Evolutionary conservation across 2,113 vertebrate genomes (phyloP), one percentile per base, ranked within the genome.

Genomic region (Aplodontia rufa): DNA sequence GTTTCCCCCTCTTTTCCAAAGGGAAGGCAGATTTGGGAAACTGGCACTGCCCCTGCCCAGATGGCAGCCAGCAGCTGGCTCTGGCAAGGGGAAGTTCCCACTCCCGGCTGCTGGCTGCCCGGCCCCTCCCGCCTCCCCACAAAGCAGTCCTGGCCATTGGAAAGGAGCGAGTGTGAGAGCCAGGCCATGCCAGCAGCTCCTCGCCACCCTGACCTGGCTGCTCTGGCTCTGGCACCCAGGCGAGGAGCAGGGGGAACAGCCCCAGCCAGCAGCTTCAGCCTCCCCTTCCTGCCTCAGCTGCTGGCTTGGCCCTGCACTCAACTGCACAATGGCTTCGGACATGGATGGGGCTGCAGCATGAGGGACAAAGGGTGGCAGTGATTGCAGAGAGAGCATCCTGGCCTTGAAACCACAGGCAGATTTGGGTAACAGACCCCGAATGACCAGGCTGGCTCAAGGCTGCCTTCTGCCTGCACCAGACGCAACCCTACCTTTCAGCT

Each of bases 21-120:
- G 97, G 96, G 96, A 97, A 97, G 97, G 97, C 97, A 98, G 97
- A 98, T 98, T 97, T 98, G 97, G 97, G 96, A 78, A 96, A 80
- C 97, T 98, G 97, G 97, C 97, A 97, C 81, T 94, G 81, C 88
- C 97, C 94, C 91, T 94, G 88, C 96, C 96, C 97, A 98, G 97
- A 98, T 97, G 97, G 97, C 96, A 90, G 92, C 97, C 97, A 97
- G 97, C 97, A 98, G 97, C 97, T 97, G 97, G 96, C 96, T 95
- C 96, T 97, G 97, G 97, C 97, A 95, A 87, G 28, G 69, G 92
- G 45, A 92, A 88, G 81, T 96, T 96, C 96, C 96, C 96, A 92
- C 81, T 97, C 92, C 87, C 24, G 58, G 93, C 97, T 96, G 93
- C 96, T 97, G 97, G 95, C 92, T 71, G 96, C 94, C 94, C 0